Base-by-base conservation (phyloP, 2,888 invertebrate species). In the Melinaea marsaeus region DNA sequence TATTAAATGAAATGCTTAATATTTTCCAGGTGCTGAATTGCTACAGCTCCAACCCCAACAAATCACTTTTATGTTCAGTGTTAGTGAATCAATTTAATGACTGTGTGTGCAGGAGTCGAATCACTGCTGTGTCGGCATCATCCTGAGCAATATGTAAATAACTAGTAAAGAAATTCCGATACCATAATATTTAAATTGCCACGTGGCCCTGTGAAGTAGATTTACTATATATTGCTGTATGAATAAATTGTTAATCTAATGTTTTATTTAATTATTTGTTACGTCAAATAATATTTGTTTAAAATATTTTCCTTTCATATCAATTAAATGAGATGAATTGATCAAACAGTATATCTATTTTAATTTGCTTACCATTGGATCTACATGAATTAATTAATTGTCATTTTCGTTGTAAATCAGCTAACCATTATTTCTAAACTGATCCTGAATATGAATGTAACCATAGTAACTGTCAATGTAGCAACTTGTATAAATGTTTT, bases 51-150 rank as follows among this genome's bases (percentile, higher is more conserved):
- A 90, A 90, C 69, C 86, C 90, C 3, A 75, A 84, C 74, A 86
- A 85, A 75, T 81, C 90, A 33, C 81, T 90, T 33, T 66, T 87
- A 67, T 90, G 90, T 84, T 90, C 90, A 75, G 84, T 86, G 79
- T 68, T 90, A 83, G 90, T 90, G 75, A 89, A 86, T 81, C 77
- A 90, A 75, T 90, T 90, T 78, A 90, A 90, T 86, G 88, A 90
- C 80, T 90, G 90, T 84, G 90, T 90, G 57, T 90, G 90, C 82
- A 82, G 84, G 78, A 90, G 89, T 76, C 80, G 90, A 70, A 77
- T 90, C 55, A 83, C 88, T 11, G 87, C 90, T 0, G 80, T 90
- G 45, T 77, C 88, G 0, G 84, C 87, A 13, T 76, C 83, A 2
- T 88, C 88, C 71, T 88, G 82, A 88, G 72, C 73, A 35, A 45